These are phyloP conservation scores for Odontamblyopus lacepedii DNA, from an alignment of 2,797 vertebrate species.

Conservation along the genomic window DNA sequence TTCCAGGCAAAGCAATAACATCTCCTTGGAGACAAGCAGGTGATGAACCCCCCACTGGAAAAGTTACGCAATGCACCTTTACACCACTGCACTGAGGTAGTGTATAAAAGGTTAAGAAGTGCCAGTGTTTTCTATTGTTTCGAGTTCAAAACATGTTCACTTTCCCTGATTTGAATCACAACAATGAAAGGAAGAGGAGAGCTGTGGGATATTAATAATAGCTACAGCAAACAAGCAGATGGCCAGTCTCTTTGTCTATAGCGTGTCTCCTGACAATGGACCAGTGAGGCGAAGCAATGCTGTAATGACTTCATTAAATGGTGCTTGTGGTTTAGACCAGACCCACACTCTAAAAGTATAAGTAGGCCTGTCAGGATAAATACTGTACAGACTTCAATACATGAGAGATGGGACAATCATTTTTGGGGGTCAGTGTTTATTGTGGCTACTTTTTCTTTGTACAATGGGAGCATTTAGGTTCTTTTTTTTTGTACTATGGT, in stretches of 20 bases:
- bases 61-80: too few relatives aligned
- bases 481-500: too few relatives aligned
- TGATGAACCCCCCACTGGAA: too few relatives aligned
- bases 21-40: too few relatives aligned
- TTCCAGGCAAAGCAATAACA: too few relatives aligned
- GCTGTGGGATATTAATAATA: conserved; percentile 21
- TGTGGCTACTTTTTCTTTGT: too few relatives aligned
- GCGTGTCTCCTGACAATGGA: conserved; percentile 5
- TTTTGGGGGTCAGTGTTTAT: too few relatives aligned
- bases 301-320: conserved; percentile 20
- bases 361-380: too few relatives aligned
- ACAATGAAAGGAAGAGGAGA: conserved; percentile 5
- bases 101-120: neutral
- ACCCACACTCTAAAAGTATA: neutral
- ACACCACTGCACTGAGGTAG: neutral
- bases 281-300: conserved; percentile 1
- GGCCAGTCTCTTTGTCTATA: conserved; percentile 22
- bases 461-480: too few relatives aligned
- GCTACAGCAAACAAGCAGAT: conserved; percentile 29
- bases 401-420: too few relatives aligned
- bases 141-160: neutral
- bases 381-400: too few relatives aligned
- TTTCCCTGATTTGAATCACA: conserved; percentile 10
- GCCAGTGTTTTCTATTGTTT: neutral
- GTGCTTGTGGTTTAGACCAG: conserved; percentile 14